Evolutionary conservation across 2,113 vertebrate genomes (phyloP), one percentile per base, ranked within the genome.

Genomic region (Xiphophorus maculatus): DNA sequence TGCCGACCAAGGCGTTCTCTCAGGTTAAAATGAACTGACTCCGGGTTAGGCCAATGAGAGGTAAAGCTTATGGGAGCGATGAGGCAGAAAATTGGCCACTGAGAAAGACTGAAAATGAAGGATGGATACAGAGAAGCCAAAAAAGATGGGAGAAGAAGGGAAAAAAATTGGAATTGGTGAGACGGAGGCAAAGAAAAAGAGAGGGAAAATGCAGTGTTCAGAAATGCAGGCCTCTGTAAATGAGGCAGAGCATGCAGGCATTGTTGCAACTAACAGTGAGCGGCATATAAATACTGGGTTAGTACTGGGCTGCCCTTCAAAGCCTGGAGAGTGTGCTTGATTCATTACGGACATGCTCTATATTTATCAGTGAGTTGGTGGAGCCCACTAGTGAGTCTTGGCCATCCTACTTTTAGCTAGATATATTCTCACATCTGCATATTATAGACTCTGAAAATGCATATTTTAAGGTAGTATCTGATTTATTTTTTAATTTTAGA

Each of bases 51-150:
- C 82, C 90, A 91, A 91, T 79, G 91, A 90, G 86, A 89, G 84
- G 82, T 84, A 91, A 80, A 91, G 89, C 91, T 91, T 91, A 91
- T 89, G 91, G 88, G 84, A 89, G 93, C 89, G 78, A 91, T 91
- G 91, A 91, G 85, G 87, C 87, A 88, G 88, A 91, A 91, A 92
- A 93, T 91, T 91, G 85, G 83, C 82, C 87, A 83, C 81, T 86
- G 60, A 85, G 71, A 88, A 65, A 84, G 83, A 84, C 66, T 48
- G 74, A 67, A 80, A 79, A 76, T 19, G 30, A 80, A 61, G 27
- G 42, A 85, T 40, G 28, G 76, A 77, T 73, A 73, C 68, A 71
- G 35, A 76, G 66, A 82, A 81, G 72, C 81, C 63, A 19, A 79
- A 65, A 84, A 74, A 79, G 72, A 78, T 48, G 10, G 25, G 25